Percentiles rank a stretch among this genome's conserved stretches.
Evolutionary conservation across 2,113 vertebrate genomes (phyloP).

Genomic region (Trichomycterus rosablanca): DNA sequence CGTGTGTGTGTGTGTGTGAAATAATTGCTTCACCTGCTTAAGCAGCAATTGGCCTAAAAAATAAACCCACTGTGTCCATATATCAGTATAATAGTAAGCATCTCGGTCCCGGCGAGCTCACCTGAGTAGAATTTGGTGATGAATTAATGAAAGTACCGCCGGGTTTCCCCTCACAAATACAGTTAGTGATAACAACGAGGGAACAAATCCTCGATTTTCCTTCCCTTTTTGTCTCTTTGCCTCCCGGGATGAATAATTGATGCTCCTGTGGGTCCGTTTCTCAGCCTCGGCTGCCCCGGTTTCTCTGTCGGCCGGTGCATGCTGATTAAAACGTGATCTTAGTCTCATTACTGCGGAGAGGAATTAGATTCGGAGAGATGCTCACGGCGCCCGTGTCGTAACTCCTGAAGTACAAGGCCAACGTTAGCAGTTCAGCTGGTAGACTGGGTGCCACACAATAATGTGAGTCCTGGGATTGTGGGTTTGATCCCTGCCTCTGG

Average conservation of each 20-base stretch:
- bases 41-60: slow-evolving; percentile 13
- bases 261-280: slow-evolving; percentile 48
- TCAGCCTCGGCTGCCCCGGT: slow-evolving; percentile 49
- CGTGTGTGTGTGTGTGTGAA: slow-evolving; percentile 13
- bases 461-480: too few species aligned
- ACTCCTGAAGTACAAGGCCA: neutral
- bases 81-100: slow-evolving; percentile 18
- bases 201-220: neutral
- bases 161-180: neutral
- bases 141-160: neutral
- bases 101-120: slow-evolving; percentile 13
- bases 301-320: slow-evolving; percentile 25
- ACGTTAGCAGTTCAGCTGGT: too few species aligned
- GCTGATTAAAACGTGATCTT: slow-evolving; percentile 33
- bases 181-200: neutral
- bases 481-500: too few species aligned
- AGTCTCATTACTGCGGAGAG: slow-evolving; percentile 32
- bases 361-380: neutral
- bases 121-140: slow-evolving; percentile 20
- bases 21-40: slow-evolving; percentile 11
- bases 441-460: too few species aligned
- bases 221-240: neutral
- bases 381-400: neutral
- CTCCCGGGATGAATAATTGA: slow-evolving; percentile 43
- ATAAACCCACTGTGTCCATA: slow-evolving; percentile 9